phyloP scores from a whole-genome alignment of 2,888 invertebrate species.

The Drosophila buzzatii region DNA sequence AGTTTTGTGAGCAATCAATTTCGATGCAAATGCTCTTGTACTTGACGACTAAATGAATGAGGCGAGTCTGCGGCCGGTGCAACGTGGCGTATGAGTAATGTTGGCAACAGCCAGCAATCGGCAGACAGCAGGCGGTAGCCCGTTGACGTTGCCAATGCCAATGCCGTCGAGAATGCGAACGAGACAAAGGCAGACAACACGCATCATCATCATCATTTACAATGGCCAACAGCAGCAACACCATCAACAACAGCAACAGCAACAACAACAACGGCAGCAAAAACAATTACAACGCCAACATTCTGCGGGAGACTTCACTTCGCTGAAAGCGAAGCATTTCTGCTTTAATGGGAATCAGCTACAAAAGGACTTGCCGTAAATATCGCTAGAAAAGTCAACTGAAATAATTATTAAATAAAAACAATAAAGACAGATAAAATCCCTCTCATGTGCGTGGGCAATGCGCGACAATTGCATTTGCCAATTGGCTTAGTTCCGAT shows the following conservation, averaged over 20 bases:
- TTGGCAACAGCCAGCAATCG: slow-evolving; percentile 21
- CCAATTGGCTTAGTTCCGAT: background rate
- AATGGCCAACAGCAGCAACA: slow-evolving; percentile 30
- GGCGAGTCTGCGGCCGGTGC: slow-evolving; percentile 48
- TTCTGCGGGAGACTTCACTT: slow-evolving; percentile 2
- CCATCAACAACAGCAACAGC: slow-evolving; percentile 5
- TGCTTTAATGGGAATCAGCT: background rate
- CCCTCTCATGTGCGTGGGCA: no score
- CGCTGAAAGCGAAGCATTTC: background rate
- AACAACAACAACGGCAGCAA: slow-evolving; percentile 2
- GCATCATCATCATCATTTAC: slow-evolving; percentile 60
- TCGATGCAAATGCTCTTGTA: slow-evolving; percentile 79
- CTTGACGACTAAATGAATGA: slow-evolving; percentile 78
- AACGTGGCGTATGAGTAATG: slow-evolving; percentile 72
- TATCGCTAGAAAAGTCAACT: background rate
- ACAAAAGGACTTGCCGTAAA: no score
- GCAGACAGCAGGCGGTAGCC: slow-evolving; percentile 11
- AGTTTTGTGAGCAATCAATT: slow-evolving; percentile 80
- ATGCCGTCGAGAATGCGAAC: slow-evolving; percentile 15
- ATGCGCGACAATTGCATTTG: background rate
- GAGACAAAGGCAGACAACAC: slow-evolving; percentile 53
- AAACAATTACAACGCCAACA: slow-evolving; percentile 18
- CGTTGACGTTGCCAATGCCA: slow-evolving; percentile 36
- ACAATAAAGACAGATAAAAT: no score
- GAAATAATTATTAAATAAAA: background rate